These are phyloP conservation scores for Chionomys nivalis DNA, from an alignment of 2,113 vertebrate species.

Conservation along the genomic window DNA sequence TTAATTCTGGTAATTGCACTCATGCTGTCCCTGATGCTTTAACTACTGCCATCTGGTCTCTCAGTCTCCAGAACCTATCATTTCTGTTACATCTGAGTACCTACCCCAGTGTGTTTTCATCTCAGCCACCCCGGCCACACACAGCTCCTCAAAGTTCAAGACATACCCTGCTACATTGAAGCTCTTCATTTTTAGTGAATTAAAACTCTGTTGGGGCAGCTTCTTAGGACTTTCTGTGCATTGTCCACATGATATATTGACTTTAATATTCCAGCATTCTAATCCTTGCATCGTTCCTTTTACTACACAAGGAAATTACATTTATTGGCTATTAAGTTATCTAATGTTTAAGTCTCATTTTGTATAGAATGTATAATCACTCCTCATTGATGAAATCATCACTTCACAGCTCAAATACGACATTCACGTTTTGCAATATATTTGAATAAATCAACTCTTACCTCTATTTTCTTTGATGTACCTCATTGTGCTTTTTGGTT, in stretches of 20 bases:
- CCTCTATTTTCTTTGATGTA: background rate
- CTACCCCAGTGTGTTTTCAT: background rate
- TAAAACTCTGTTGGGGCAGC: background rate
- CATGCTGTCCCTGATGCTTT: background rate
- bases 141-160: background rate
- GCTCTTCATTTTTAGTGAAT: background rate
- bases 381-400: background rate
- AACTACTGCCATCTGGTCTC: slow-evolving; percentile 37
- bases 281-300: background rate
- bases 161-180: background rate
- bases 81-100: background rate
- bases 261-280: background rate
- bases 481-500: background rate
- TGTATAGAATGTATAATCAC: background rate
- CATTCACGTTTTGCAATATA: background rate
- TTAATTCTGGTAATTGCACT: slow-evolving; percentile 53
- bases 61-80: background rate
- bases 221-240: background rate
- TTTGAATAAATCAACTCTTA: background rate
- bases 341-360: background rate
- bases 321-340: background rate
- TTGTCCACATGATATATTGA: background rate
- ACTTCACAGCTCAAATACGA: background rate
- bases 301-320: background rate
- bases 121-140: background rate